phyloP scores from a whole-genome alignment of 2,888 invertebrate genomes.

The Chrysina gloriosa region DNA sequence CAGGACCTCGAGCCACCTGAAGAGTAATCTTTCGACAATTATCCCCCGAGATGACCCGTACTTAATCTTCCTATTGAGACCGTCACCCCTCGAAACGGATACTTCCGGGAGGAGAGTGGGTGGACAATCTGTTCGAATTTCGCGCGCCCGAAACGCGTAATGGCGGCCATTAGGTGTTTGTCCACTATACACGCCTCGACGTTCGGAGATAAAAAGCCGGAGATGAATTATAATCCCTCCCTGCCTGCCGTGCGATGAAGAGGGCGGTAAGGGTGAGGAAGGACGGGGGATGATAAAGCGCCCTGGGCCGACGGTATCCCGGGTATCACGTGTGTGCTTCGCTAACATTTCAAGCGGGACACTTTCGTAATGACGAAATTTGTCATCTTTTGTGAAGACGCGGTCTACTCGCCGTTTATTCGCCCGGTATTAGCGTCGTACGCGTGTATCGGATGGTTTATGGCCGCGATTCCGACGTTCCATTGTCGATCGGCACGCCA shows the following conservation, averaged over 20 bases:
- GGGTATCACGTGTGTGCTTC: conserved; percentile 34
- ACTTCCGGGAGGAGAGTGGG: background rate
- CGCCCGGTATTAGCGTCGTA: background rate
- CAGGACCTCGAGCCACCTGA: too few species aligned
- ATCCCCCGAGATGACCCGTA: conserved; percentile 21
- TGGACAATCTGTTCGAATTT: conserved; percentile 18
- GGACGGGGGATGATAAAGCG: conserved; percentile 10
- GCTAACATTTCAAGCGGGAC: conserved; percentile 48
- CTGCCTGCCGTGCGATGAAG: background rate
- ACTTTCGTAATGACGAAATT: conserved; percentile 57
- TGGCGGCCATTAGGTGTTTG: conserved; percentile 11
- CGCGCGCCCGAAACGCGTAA: background rate
- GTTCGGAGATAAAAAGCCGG: conserved; percentile 20
- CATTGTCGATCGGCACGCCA: conserved; percentile 28
- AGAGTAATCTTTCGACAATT: conserved; percentile 27
- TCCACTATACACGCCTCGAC: conserved; percentile 1
- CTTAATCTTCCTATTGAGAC: conserved; percentile 27
- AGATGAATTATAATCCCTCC: conserved; percentile 20
- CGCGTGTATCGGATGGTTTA: conserved; percentile 7
- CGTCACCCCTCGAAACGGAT: background rate
- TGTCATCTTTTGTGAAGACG: conserved; percentile 56
- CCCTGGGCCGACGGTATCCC: conserved; percentile 7
- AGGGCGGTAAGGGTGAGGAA: too few species aligned
- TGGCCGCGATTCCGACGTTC: conserved; percentile 1
- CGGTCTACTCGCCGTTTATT: background rate